A percentile compares a stretch with the other conserved stretches of the same genome.
Evolutionary conservation across 2,888 invertebrate genomes (phyloP).

Genomic region (Clunio marinus): DNA sequence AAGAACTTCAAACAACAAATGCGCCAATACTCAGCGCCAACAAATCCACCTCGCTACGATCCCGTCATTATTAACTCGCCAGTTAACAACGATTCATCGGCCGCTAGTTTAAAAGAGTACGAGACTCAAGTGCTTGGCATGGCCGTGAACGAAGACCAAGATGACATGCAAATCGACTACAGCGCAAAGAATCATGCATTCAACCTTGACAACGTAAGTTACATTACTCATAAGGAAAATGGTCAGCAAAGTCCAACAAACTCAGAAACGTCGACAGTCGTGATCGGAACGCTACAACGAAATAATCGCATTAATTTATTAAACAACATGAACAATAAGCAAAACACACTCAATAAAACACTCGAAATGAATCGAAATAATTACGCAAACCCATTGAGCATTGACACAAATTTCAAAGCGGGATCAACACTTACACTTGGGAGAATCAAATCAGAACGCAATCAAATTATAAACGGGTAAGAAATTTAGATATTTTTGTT

Average conservation of each 20-base stretch:
- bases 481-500: conserved; percentile 1
- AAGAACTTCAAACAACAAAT: conserved; percentile 82
- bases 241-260: conserved; percentile 77
- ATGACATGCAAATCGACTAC: conserved; percentile 79
- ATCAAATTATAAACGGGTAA: conserved; percentile 50
- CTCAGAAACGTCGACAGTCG: conserved; percentile 78
- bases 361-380: conserved; percentile 50
- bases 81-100: conserved; percentile 48
- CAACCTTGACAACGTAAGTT: conserved; percentile 82
- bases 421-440: conserved; percentile 50
- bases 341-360: conserved; percentile 51
- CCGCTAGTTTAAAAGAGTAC: conserved; percentile 75
- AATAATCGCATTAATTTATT: conserved; percentile 50
- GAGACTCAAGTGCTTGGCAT: conserved; percentile 91
- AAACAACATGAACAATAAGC: conserved; percentile 46
- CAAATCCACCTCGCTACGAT: conserved; percentile 62
- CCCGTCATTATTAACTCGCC: conserved; percentile 56
- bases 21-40: conserved; percentile 67
- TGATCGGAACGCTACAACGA: conserved; percentile 58
- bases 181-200: conserved; percentile 84
- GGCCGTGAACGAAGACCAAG: conserved; percentile 83
- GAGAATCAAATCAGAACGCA: conserved; percentile 50
- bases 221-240: conserved; percentile 77
- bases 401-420: conserved; percentile 45
- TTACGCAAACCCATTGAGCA: conserved; percentile 49